These are phyloP conservation scores for Caenorhabditis becei DNA, from an alignment of 2,888 invertebrate species.

Conservation along the genomic window DNA sequence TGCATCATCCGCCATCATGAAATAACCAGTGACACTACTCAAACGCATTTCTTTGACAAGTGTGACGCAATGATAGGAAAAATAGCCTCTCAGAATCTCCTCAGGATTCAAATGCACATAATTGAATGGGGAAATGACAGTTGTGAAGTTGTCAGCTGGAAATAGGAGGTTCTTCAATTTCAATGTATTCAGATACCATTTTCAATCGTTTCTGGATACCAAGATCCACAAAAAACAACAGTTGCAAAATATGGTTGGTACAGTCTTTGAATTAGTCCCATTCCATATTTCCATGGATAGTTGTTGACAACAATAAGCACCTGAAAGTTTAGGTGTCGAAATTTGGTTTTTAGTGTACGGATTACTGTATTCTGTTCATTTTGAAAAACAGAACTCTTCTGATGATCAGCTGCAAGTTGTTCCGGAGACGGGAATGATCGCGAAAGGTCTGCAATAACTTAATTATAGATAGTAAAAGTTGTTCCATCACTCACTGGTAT, in stretches of 20 bases:
- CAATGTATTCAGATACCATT: too few relatives aligned
- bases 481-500: too few relatives aligned
- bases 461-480: too few relatives aligned
- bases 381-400: conserved; percentile 5
- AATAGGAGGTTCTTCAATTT: too few relatives aligned
- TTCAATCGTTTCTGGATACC: conserved; percentile 9
- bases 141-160: conserved; percentile 18
- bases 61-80: conserved; percentile 50
- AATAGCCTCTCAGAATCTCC: conserved; percentile 38
- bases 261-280: conserved; percentile 45
- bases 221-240: conserved; percentile 56
- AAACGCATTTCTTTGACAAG: conserved; percentile 42
- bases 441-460: conserved; percentile 21
- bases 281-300: conserved; percentile 34
- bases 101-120: conserved; percentile 49
- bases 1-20: conserved; percentile 49
- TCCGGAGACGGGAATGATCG: conserved; percentile 21
- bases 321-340: conserved; percentile 17
- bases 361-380: conserved; percentile 21
- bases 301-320: conserved; percentile 49
- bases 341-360: too few relatives aligned
- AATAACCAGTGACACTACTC: conserved; percentile 46
- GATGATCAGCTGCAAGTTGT: conserved; percentile 15
- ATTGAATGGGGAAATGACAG: conserved; percentile 33
- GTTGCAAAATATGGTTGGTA: conserved; percentile 58